Percentiles rank a stretch among this genome's conserved stretches.
Evolutionary conservation across 2,888 invertebrate species (phyloP).

Genomic region (Muschampia plurimacula): DNA sequence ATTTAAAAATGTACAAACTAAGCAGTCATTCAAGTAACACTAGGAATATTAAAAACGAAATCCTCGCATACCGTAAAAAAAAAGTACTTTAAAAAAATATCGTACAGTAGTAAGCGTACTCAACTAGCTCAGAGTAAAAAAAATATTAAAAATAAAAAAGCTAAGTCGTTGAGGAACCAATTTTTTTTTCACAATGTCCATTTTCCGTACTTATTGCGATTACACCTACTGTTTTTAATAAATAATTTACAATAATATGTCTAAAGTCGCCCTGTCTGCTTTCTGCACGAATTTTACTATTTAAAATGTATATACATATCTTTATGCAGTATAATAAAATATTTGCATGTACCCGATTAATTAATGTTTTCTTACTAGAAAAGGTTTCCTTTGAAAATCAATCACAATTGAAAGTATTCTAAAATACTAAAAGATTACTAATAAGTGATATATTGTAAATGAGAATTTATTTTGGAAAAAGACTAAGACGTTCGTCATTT

Average conservation of each 20-base stretch:
- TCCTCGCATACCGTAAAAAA: conserved; percentile 62
- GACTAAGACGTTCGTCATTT: neutral
- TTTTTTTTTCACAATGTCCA: conserved; percentile 56
- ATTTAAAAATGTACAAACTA: conserved; percentile 81
- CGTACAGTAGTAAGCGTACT: conserved; percentile 82
- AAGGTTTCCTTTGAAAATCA: neutral
- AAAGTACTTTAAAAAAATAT: conserved; percentile 65
- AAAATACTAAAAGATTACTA: neutral
- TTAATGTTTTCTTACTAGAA: too few species aligned
- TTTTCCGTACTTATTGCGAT: conserved; percentile 38
- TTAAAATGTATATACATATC: neutral
- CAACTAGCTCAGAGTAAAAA: conserved; percentile 73
- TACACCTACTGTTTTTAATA: conserved; percentile 47
- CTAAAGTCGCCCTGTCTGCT: conserved; percentile 46
- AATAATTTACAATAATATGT: conserved; percentile 52
- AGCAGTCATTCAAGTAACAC: conserved; percentile 83
- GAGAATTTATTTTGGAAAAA: neutral
- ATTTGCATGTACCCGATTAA: neutral
- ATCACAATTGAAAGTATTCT: neutral
- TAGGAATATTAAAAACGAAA: conserved; percentile 68
- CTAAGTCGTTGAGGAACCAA: conserved; percentile 69
- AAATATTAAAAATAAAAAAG: conserved; percentile 64
- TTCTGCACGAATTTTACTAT: conserved; percentile 1
- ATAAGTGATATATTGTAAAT: neutral
- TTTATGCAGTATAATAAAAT: conserved; percentile 6